Evolutionary conservation across 37 sponge, comb jelly and placozoan species (phyloP).

Genomic region (Haliclona indistincta): DNA sequence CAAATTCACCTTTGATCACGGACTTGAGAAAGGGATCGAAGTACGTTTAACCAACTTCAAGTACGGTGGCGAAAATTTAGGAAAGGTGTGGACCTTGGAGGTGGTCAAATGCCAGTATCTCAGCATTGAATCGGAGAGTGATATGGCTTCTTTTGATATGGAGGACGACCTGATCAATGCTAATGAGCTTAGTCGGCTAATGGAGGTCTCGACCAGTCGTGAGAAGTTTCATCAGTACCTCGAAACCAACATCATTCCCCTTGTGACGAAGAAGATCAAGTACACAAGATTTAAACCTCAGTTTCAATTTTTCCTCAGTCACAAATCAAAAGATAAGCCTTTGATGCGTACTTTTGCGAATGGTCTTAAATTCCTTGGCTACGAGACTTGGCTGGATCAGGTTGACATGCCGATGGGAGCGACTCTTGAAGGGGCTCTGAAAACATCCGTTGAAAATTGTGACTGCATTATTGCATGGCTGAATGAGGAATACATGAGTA

Average conservation of each 20-base stretch:
- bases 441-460: conserved; percentile 13
- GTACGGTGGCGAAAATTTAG: background rate
- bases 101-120: conserved; percentile 30
- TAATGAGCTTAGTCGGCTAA: conserved; percentile 2
- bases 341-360: conserved; percentile 35
- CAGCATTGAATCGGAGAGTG: conserved; percentile 7
- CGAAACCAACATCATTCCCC: conserved; percentile 15
- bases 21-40: conserved; percentile 27
- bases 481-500: conserved; percentile 26
- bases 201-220: background rate
- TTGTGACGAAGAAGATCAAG: conserved; percentile 45
- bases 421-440: background rate
- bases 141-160: conserved; percentile 46
- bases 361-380: conserved; percentile 36
- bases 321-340: conserved; percentile 24
- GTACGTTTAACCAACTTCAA: conserved; percentile 35
- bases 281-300: conserved; percentile 38
- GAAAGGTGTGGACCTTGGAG: conserved; percentile 31
- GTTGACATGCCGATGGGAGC: conserved; percentile 14
- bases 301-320: conserved; percentile 39
- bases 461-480: conserved; percentile 45
- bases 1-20: conserved; percentile 24
- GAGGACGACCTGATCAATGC: conserved; percentile 29
- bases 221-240: conserved; percentile 26
- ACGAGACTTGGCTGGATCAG: conserved; percentile 39